These are phyloP conservation scores for Mongoloraphidia duomilia DNA, from an alignment of 2,888 invertebrate genomes.

Conservation along the genomic window DNA sequence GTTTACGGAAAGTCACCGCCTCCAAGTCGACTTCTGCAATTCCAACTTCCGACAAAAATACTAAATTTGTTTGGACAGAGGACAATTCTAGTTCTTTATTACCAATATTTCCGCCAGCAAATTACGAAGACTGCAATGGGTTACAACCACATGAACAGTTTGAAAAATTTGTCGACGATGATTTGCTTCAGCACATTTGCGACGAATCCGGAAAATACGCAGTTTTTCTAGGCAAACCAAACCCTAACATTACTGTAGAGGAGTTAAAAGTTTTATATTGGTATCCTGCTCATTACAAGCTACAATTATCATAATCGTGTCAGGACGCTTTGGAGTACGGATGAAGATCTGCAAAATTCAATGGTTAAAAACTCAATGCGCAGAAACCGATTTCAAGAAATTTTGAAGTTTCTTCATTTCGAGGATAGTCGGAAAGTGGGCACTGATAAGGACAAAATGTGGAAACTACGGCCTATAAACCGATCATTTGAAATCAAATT, in stretches of 20 bases:
- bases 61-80: no score
- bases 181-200: no score
- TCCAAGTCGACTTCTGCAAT: no score
- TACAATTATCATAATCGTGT: conserved; percentile 12
- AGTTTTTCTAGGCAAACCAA: conserved; percentile 9
- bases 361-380: conserved; percentile 7
- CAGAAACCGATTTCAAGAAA: conserved; percentile 8
- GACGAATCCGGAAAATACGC: no score
- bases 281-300: conserved; percentile 13
- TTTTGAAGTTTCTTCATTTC: conserved; percentile 8
- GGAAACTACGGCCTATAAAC: conserved; percentile 17
- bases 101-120: no score
- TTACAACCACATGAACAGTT: no score
- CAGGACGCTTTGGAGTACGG: conserved; percentile 10
- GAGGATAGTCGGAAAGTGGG: conserved; percentile 13
- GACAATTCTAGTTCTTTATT: no score
- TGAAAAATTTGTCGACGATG: no score
- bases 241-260: conserved; percentile 11
- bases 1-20: no score
- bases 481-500: conserved; percentile 10
- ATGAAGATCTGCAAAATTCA: conserved; percentile 7
- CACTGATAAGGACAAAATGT: conserved; percentile 16
- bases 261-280: conserved; percentile 11
- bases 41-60: no score
- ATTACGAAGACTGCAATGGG: no score